Evolutionary conservation across 2,113 vertebrate species (phyloP), one percentile per base, ranked within the genome.

Genomic region (Otis tarda): DNA sequence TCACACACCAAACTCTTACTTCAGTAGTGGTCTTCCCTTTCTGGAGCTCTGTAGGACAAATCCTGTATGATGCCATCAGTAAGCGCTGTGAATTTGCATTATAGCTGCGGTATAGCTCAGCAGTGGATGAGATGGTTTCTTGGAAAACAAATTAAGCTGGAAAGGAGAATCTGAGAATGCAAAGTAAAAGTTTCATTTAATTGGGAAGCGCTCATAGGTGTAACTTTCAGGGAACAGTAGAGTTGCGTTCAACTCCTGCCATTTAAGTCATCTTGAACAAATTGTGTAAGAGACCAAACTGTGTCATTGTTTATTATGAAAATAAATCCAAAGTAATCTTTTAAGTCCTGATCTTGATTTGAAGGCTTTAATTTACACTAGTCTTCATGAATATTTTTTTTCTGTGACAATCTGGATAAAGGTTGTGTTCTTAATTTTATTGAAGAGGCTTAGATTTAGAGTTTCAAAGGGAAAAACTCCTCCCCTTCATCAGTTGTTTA

Each of bases 321-420:
- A 95, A 94, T 84, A 96, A 95, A 95, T 28, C 41, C 76, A 97
- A 96, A 96, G 28, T 74, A 71, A 83, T 65, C 89, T 96, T 96
- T 93, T 93, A 75, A 68, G 91, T 97, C 79, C 80, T 78, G 68
- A 82, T 91, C 97, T 97, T 59, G 28, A 95, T 97, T 97, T 96
- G 93, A 95, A 97, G 83, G 63, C 87, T 78, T 95, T 96, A 95
- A 97, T 97, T 95, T 97, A 96, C 90, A 61, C 75, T 92, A 78
- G 77, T 97, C 87, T 89, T 89, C 60, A 64, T 75, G 69, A 87
- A 95, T 93, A 65, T 61, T 56, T 22, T 27, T 84, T 93, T 89
- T 92, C 89, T 87, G 77, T 96, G 95, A 94, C 94, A 94, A 52
- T 74, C 74, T 91, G 86, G 60, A 77, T 96, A 88, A 89, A 91